phyloP scores from a whole-genome alignment of 2,797 vertebrate species.

The Geotrypetes seraphini region DNA sequence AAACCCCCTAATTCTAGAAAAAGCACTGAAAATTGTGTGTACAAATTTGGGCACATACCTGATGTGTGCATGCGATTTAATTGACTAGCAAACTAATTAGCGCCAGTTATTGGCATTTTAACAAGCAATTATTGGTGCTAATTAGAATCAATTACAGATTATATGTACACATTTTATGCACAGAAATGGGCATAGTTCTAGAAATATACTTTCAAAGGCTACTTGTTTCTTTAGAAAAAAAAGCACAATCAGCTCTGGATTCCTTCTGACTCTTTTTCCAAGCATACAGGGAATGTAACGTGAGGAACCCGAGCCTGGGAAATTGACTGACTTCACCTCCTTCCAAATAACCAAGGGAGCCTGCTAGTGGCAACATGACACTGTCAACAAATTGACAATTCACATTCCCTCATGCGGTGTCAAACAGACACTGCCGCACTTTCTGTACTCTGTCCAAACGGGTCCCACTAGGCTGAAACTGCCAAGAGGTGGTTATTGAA shows the following conservation, averaged over 20 bases:
- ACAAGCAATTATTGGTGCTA: too few species aligned
- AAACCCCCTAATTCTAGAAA: too few species aligned
- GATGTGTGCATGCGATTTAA: too few species aligned
- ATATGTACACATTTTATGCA: too few species aligned
- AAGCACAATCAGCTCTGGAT: conserved; percentile 1
- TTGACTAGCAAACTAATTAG: too few species aligned
- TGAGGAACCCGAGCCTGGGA: conserved; percentile 17
- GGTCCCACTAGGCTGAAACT: conserved; percentile 16
- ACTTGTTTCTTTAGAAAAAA: background rate
- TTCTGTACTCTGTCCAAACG: conserved; percentile 11
- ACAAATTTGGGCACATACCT: too few species aligned
- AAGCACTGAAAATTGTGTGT: too few species aligned
- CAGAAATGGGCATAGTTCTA: too few species aligned
- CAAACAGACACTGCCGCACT: conserved; percentile 16
- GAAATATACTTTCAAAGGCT: too few species aligned
- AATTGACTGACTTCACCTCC: conserved; percentile 19
- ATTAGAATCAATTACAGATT: too few species aligned
- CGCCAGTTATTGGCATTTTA: too few species aligned
- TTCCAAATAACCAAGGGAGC: conserved; percentile 23
- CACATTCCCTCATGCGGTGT: conserved; percentile 22
- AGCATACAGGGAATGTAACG: background rate
- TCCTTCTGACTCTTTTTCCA: background rate
- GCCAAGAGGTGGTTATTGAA: background rate
- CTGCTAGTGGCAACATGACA: conserved; percentile 31
- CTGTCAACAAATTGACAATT: conserved; percentile 44